These are phyloP conservation scores for Polypterus bichir DNA, from an alignment of 2,113 vertebrate genomes.

Conservation along the genomic window DNA sequence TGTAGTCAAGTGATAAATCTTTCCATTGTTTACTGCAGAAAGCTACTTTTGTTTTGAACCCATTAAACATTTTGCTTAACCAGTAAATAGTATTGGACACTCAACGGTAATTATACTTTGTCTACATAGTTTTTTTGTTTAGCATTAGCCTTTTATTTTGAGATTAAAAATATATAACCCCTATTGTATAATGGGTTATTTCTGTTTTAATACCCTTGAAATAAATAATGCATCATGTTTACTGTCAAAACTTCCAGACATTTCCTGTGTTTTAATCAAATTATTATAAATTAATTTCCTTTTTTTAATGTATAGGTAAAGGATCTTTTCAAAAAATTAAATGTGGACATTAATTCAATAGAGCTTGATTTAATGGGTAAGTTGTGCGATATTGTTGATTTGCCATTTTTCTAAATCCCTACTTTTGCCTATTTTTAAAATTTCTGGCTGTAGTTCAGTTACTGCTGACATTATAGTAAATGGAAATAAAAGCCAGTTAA, in stretches of 20 bases:
- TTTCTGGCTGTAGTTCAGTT: too few relatives aligned
- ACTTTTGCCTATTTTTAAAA: neutral
- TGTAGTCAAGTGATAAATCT: too few relatives aligned
- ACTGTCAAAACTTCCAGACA: neutral
- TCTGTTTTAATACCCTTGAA: too few relatives aligned
- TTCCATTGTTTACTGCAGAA: too few relatives aligned
- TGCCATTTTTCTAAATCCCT: neutral
- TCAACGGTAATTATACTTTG: too few relatives aligned
- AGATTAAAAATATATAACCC: neutral
- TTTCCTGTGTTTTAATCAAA: too few relatives aligned
- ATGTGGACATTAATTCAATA: constrained; percentile 59
- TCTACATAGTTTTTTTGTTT: neutral
- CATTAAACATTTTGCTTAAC: too few relatives aligned
- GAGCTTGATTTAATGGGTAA: constrained; percentile 82
- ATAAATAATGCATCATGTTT: neutral
- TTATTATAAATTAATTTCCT: neutral
- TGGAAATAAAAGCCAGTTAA: neutral
- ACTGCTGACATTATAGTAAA: neutral
- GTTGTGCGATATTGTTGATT: constrained; percentile 16
- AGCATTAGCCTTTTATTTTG: neutral
- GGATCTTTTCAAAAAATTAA: constrained; percentile 70
- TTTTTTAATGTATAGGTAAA: constrained; percentile 64
- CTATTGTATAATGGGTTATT: neutral
- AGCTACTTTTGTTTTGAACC: too few relatives aligned
- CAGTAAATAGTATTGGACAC: too few relatives aligned